phyloP scores from a whole-genome alignment of 2,797 vertebrate genomes.

The Pangasius macronema region DNA sequence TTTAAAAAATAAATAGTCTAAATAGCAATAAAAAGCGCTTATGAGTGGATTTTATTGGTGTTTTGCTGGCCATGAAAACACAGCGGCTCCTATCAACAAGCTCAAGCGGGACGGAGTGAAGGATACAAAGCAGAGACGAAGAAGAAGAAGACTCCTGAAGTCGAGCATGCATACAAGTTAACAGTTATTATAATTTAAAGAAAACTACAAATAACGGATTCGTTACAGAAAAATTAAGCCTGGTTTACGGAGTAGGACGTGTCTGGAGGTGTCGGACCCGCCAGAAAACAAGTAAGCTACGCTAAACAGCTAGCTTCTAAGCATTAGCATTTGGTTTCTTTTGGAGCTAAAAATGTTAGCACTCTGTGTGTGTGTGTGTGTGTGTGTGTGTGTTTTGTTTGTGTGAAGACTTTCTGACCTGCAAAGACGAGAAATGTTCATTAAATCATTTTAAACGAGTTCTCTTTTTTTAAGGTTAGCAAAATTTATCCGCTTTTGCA shows the following conservation, averaged over 20 bases:
- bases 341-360: not conserved
- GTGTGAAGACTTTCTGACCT: not conserved
- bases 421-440: not conserved
- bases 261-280: constrained; percentile 43
- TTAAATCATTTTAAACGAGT: rapidly evolving
- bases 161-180: constrained; percentile 4
- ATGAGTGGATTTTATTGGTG: not conserved
- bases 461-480: not conserved
- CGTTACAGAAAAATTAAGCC: no score
- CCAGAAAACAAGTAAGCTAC: constrained; percentile 53
- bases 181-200: not conserved
- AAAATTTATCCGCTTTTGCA: not conserved
- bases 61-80: constrained; percentile 19
- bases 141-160: not conserved
- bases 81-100: not conserved
- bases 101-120: constrained; percentile 32
- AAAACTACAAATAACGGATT: not conserved
- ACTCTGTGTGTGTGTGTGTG: no score
- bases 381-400: no score
- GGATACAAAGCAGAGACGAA: not conserved
- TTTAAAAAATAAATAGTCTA: not conserved
- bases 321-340: not conserved
- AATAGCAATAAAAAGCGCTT: not conserved
- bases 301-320: constrained; percentile 6
- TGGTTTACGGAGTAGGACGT: not conserved